Evolutionary conservation across 1,140 invertebrate genomes (phyloP).

Genomic region (Doryteuthis pealeii): DNA sequence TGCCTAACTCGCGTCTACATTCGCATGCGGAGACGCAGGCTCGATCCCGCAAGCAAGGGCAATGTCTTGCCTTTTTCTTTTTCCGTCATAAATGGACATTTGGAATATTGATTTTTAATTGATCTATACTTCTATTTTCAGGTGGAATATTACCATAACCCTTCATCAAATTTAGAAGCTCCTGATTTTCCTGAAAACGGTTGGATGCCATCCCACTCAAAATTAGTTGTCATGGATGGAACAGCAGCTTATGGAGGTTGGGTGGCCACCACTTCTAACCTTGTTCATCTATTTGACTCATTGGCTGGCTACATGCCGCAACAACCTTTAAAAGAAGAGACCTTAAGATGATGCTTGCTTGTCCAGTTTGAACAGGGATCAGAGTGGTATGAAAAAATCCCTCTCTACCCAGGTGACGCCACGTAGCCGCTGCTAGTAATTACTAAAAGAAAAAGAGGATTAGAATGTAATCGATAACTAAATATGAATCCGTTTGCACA

Average conservation of each 20-base stretch:
- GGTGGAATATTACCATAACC: conserved; percentile 52
- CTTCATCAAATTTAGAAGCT: conserved; percentile 24
- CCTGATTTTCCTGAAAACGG: conserved; percentile 31
- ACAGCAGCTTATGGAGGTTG: conserved; percentile 48
- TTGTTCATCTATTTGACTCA: conserved; percentile 37
- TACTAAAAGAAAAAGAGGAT: too few relatives aligned
- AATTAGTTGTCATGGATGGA: conserved; percentile 46
- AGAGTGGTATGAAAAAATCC: conserved; percentile 57
- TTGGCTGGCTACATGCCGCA: conserved; percentile 9
- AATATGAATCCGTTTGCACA: too few relatives aligned
- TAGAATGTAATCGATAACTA: too few relatives aligned
- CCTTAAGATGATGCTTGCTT: conserved; percentile 31
- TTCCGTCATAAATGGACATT: too few relatives aligned
- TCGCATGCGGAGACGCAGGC: too few relatives aligned
- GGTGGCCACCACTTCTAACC: conserved; percentile 36
- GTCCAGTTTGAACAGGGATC: conserved; percentile 30
- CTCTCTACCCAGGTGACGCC: too few relatives aligned
- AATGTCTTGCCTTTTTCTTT: too few relatives aligned
- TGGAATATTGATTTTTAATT: too few relatives aligned
- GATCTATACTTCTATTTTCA: conserved; percentile 25
- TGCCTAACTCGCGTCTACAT: too few relatives aligned
- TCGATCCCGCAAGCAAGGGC: too few relatives aligned
- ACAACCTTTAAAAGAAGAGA: conserved; percentile 19
- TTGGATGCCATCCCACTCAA: conserved; percentile 44
- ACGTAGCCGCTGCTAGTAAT: too few relatives aligned